Conservation (phyloP, 2,113 vertebrate species). For the Pantherophis guttatus region DNA sequence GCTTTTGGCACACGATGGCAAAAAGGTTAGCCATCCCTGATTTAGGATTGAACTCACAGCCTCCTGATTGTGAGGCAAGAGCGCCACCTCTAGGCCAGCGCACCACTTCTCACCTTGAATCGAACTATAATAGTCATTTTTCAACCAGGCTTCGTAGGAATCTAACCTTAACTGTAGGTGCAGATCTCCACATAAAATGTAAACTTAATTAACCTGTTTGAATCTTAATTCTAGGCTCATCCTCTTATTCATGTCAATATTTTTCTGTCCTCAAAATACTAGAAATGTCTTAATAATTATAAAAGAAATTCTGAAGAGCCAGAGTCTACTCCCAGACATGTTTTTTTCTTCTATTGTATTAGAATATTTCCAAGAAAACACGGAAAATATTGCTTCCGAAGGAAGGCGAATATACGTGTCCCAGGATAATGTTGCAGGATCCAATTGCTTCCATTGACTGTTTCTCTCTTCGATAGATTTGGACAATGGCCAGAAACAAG, state of each 20-base stretch:
- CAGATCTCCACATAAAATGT: not conserved
- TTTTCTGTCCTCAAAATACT: not conserved
- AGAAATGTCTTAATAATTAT: not conserved
- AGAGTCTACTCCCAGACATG: not conserved
- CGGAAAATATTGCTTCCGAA: not conserved
- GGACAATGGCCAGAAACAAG: slow-evolving; percentile 86
- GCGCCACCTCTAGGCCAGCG: no score
- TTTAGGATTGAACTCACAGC: no score
- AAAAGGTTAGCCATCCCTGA: no score
- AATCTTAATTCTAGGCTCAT: not conserved
- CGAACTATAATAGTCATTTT: not conserved
- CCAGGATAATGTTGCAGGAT: no score
- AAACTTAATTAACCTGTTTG: not conserved
- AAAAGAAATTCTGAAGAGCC: not conserved
- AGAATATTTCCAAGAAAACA: not conserved
- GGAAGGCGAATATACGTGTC: no score
- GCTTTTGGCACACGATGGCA: no score
- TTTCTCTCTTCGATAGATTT: slow-evolving; percentile 71
- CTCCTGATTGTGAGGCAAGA: no score
- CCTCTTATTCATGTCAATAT: not conserved
- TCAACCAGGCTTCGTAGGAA: not conserved
- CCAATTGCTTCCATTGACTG: not conserved
- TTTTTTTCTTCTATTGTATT: not conserved
- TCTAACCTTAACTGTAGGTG: not conserved
- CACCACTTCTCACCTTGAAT: no score